A percentile compares a stretch with the other conserved stretches of the same genome.
Evolutionary conservation across 2,113 vertebrate genomes (phyloP).

Genomic region (Apodemus sylvaticus): DNA sequence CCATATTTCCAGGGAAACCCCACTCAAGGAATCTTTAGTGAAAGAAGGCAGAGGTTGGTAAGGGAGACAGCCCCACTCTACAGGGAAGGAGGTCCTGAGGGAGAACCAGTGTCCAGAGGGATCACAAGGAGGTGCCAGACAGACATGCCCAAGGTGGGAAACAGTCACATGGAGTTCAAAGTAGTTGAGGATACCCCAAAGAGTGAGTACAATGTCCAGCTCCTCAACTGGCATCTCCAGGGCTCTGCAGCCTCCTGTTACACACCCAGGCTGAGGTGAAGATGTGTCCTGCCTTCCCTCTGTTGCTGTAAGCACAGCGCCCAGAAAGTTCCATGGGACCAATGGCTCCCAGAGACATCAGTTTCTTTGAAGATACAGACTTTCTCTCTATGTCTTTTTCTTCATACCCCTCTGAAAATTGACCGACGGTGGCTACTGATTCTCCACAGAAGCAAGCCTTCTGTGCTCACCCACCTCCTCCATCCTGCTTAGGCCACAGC

Average conservation of each 20-base stretch:
- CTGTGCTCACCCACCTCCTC: not conserved
- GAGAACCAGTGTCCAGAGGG: too few relatives aligned
- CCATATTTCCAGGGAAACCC: not conserved
- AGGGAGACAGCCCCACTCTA: not conserved
- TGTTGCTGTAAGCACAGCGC: not conserved
- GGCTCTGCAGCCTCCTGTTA: not conserved
- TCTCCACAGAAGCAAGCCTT: not conserved
- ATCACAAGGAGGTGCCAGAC: accelerated
- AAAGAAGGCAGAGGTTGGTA: not conserved
- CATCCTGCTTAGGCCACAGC: not conserved
- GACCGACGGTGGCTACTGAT: not conserved
- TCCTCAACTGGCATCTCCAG: not conserved
- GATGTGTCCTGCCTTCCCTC: not conserved
- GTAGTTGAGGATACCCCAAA: not conserved
- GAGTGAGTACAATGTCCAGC: not conserved
- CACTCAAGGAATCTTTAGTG: not conserved
- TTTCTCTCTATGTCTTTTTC: not conserved
- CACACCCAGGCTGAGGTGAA: not conserved
- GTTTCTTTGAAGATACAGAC: not conserved
- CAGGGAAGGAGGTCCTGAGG: accelerated
- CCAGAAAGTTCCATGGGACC: not conserved
- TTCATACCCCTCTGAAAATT: accelerated
- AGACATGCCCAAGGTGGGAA: accelerated
- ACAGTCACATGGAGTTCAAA: not conserved
- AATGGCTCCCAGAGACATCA: not conserved